Base-by-base conservation (phyloP, 2,797 vertebrate species). In the Coregonus sp. region DNA sequence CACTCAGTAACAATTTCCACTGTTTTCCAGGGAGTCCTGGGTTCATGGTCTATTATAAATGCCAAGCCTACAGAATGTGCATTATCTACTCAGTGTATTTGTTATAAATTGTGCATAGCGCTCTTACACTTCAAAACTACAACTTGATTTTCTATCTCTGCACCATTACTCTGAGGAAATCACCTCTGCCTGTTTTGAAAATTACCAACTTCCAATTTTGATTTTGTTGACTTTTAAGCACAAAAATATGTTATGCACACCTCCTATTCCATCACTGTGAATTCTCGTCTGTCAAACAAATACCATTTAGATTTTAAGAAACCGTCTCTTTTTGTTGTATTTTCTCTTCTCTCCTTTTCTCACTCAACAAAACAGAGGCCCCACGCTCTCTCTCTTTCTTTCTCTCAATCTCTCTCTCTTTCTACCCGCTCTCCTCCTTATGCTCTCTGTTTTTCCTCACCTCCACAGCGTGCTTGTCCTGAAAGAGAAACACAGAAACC, bases 391-490 rank as follows among this genome's bases (percentile, higher is more conserved):
- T 31, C 93, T 33, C 31, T 33, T 3, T 33, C 31, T 92, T 82
- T 95, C 93, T 65, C 37, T 52, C 7, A 70, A 87, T 91, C 92
- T 95, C 93, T 85, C 9, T 12, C 40, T 37, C 35, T 47, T 90
- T 69, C 73, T 80, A 69, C 74, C 73, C 75, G 75, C 50, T 73
- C 73, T 95, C 92, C 89, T 95, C 92, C 82, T 94, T 94, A 78
- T 92, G 89, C 86, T 94, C 88, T 78, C 95, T 95, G 87, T 95
- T 95, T 94, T 94, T 96, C 90, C 97, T 96, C 91, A 98, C 97
- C 90, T 98, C 97, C 89, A 97, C 95, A 0, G 95, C 96, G 71
- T 96, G 96, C 91, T 97, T 97, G 91, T 97, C 97, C 97, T 98
- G 91, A 83, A 93, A 92, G n/a, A 91, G 63, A 89, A 79, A 87